Evolutionary conservation across 2,888 invertebrate genomes (phyloP), one percentile per base, ranked within the genome.

Genomic region (Notodonta dromedarius): DNA sequence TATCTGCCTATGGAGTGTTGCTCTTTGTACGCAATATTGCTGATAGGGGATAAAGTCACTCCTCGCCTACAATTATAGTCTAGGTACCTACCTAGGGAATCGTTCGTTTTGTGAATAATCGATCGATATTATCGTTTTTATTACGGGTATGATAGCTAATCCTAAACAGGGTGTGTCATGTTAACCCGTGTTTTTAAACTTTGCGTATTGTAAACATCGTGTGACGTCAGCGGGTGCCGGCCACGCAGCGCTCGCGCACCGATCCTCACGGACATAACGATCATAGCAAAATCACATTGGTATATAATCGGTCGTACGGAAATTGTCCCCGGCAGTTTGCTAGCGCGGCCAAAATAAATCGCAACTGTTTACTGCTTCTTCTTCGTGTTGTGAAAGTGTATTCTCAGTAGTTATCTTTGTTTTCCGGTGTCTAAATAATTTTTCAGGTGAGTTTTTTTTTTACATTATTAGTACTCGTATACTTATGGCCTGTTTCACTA

Each of bases 271-370:
- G 35, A 24, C 51, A 32, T 5, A 40, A 14, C 62, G 60, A 70
- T 69, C 66, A 67, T 62, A 64, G 44, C 61, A 61, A 67, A 69
- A 67, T 69, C 61, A 62, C 66, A 69, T 68, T 73, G 71, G 65
- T 75, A 78, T 77, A 74, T 78, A 76, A 71, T 65, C 59, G 69
- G 66, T 58, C 60, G 71, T 57, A 55, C 63, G 53, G 63, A 73
- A 70, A 66, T 70, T 74, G 48, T 62, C 58, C 56, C 57, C 54
- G 69, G 56, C 77, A 78, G 76, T 77, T 61, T 68, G 57, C 66
- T 60, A 56, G 52, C 40, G 61, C 69, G 65, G 67, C 66, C 66
- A 60, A 56, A 60, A 63, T 70, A 59, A 65, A 67, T 69, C 63
- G 71, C 60, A 65, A 62, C 54, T 58, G 40, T 50, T 16, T 14